These are phyloP conservation scores for Limenitis camilla DNA, from an alignment of 2,888 invertebrate genomes.

Conservation along the genomic window DNA sequence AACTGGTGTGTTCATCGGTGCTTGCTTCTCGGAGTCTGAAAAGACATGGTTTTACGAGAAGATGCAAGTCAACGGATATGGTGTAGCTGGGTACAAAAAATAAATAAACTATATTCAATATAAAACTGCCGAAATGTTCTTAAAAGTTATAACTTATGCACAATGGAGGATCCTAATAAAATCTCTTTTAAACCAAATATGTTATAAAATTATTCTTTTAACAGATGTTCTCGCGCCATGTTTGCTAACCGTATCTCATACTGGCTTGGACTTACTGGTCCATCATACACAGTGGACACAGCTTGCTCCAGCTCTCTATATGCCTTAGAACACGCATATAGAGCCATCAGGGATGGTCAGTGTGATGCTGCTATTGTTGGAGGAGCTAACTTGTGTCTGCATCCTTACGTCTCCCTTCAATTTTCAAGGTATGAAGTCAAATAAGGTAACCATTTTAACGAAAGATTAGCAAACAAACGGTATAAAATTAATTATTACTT, in stretches of 20 bases:
- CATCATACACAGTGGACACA: constrained; percentile 91
- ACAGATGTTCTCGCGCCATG: constrained; percentile 91
- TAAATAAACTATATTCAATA: no score
- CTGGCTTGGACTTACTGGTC: constrained; percentile 90
- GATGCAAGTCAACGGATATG: constrained; percentile 74
- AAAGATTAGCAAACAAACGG: no score
- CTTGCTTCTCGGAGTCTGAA: constrained; percentile 85
- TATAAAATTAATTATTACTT: no score
- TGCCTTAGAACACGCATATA: constrained; percentile 88
- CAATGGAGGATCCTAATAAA: no score
- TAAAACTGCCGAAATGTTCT: no score
- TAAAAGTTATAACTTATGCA: no score
- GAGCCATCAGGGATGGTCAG: constrained; percentile 83
- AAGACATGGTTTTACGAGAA: constrained; percentile 82
- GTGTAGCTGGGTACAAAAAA: constrained; percentile 69
- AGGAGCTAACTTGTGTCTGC: constrained; percentile 88
- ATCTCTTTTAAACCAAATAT: no score
- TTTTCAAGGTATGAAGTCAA: constrained; percentile 87
- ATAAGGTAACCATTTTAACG: no score
- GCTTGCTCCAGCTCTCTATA: constrained; percentile 96
- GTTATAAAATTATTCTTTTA: constrained; percentile 4
- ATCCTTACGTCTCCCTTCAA: constrained; percentile 91
- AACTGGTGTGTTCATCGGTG: constrained; percentile 87
- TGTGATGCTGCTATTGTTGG: constrained; percentile 94
- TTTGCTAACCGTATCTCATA: constrained; percentile 93